Conservation (phyloP, 2,888 invertebrate genomes). For the Patella caerulea region DNA sequence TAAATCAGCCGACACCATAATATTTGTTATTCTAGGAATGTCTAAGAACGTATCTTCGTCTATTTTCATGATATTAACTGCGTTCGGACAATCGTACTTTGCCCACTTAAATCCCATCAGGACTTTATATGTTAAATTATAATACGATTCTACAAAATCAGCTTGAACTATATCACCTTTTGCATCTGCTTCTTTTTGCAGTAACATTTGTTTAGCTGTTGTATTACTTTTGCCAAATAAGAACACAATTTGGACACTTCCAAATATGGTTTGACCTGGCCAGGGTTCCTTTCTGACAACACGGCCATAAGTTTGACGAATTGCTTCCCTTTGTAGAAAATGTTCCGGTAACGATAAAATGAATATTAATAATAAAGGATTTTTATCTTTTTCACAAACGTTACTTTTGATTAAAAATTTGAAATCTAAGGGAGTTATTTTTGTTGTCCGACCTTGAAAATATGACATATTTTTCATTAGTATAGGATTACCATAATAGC, state of each 20-base stretch:
- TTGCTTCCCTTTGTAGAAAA: conserved; percentile 24
- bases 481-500: conserved; percentile 17
- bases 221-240: conserved; percentile 35
- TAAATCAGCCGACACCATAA: conserved; percentile 16
- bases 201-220: conserved; percentile 3
- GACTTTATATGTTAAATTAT: conserved; percentile 65
- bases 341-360: conserved; percentile 35
- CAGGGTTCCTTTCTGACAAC: conserved; percentile 10
- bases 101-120: conserved; percentile 64
- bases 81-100: conserved; percentile 51
- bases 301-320: conserved; percentile 38
- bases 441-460: conserved; percentile 8
- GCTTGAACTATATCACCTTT: conserved; percentile 40
- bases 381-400: background rate
- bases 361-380: conserved; percentile 27
- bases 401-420: conserved; percentile 14
- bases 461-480: background rate
- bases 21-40: conserved; percentile 65
- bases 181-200: conserved; percentile 29
- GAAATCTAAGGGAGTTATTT: conserved; percentile 18
- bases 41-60: conserved; percentile 67
- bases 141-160: conserved; percentile 61
- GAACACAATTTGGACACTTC: conserved; percentile 13
- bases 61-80: conserved; percentile 58
- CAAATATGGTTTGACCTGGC: conserved; percentile 20